Percentiles rank a stretch among this genome's conserved stretches.
Conservation (phyloP, 2,113 vertebrate genomes). For the Anoplopoma fimbria region DNA sequence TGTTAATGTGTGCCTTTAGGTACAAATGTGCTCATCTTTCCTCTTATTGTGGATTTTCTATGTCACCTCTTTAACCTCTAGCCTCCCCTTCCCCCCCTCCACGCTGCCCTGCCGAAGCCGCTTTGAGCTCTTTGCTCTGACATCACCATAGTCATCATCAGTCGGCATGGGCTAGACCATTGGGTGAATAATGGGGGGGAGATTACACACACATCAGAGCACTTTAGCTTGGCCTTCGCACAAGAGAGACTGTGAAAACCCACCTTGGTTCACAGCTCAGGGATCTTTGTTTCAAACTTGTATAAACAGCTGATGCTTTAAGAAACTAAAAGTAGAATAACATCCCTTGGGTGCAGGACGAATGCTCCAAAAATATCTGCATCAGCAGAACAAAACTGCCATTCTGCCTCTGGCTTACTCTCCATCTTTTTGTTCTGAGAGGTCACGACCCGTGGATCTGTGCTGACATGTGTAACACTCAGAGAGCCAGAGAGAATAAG, state of each 20-base stretch:
- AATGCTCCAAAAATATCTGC: conserved; percentile 45
- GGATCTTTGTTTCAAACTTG: conserved; percentile 40
- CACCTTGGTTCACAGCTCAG: conserved; percentile 21
- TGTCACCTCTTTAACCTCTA: conserved; percentile 57
- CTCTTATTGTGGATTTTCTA: conserved; percentile 38
- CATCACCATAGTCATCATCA: conserved; percentile 74
- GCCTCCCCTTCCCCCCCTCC: conserved; percentile 32
- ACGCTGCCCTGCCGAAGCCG: conserved; percentile 69
- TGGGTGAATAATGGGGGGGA: conserved; percentile 49
- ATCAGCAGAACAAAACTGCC: conserved; percentile 73
- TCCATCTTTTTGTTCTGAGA: conserved; percentile 55
- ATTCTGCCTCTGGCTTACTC: conserved; percentile 33
- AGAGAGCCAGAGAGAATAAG: conserved; percentile 26
- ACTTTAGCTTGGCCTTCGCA: conserved; percentile 25
- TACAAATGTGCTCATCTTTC: conserved; percentile 33
- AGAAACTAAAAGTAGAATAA: conserved; percentile 22
- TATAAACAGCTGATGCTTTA: conserved; percentile 32
- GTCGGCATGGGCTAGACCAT: conserved; percentile 68
- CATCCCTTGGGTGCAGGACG: conserved; percentile 33
- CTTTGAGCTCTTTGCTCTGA: conserved; percentile 76
- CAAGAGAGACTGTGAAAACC: conserved; percentile 40
- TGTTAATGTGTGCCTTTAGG: background rate
- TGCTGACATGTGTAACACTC: conserved; percentile 17
- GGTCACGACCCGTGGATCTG: conserved; percentile 56
- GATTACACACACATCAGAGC: conserved; percentile 51